phyloP scores from a whole-genome alignment of 2,888 invertebrate genomes.

The Polyommatus icarus region DNA sequence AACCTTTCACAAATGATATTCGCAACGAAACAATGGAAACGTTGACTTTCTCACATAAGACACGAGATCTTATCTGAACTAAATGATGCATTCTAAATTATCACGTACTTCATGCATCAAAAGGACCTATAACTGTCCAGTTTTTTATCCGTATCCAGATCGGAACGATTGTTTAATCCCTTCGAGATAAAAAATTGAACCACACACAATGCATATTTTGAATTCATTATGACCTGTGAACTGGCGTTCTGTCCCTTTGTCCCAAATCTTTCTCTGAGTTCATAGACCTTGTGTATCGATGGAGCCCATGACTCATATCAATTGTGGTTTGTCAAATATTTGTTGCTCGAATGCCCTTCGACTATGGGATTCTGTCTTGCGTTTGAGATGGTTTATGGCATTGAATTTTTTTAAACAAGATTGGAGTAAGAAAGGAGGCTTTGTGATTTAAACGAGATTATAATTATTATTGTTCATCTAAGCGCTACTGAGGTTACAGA shows the following conservation, averaged over 20 bases:
- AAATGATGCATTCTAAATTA: conserved; percentile 70
- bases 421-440: background rate
- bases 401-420: conserved; percentile 34
- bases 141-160: conserved; percentile 56
- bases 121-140: conserved; percentile 51
- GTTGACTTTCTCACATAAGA: conserved; percentile 42
- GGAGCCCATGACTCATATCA: conserved; percentile 57
- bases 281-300: conserved; percentile 53
- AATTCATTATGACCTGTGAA: conserved; percentile 74
- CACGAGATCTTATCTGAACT: conserved; percentile 60
- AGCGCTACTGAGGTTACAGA: background rate
- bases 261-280: conserved; percentile 54
- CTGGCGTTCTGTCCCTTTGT: conserved; percentile 55
- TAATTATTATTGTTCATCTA: background rate
- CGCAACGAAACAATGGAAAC: background rate
- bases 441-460: conserved; percentile 5
- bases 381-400: conserved; percentile 38
- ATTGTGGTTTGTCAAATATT: conserved; percentile 53
- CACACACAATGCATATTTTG: conserved; percentile 74
- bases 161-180: conserved; percentile 66
- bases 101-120: conserved; percentile 56
- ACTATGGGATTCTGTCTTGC: conserved; percentile 39
- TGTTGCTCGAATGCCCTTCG: conserved; percentile 49
- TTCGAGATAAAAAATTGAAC: conserved; percentile 52
- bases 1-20: background rate